Base-by-base conservation (phyloP, 2,797 vertebrate genomes). In the Muscicapa striata region DNA sequence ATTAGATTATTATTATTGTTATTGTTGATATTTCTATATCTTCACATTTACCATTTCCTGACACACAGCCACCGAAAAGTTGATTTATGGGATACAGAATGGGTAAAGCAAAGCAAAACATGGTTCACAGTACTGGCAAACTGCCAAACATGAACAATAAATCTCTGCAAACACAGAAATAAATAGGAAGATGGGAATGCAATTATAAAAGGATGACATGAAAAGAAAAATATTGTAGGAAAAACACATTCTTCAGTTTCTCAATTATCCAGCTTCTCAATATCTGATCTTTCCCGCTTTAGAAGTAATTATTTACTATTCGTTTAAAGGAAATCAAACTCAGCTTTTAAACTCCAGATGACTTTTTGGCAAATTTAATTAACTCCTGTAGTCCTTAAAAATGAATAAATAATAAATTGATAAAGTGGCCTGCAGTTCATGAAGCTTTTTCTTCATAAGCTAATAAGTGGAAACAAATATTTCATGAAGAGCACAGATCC, bases 121-220 rank as follows among this genome's bases (percentile, higher is more conserved):
- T 41, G 49, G 41, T 72, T 93, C 36, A 48, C 34, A 72, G 59
- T 51, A 40, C 68, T 97, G 95, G 94, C 94, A 86, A 59, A 43
- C 59, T 87, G 94, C 92, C 89, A 95, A 89, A 94, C 43, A 69
- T 78, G 66, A 90, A 87, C 78, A 94, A 89, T 91, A 94, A 95
- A 87, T 89, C 87, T 94, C 84, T 96, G 92, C 90, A 96, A 95
- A 95, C 66, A 93, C 69, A 55, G 82, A 89, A 89, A 84, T 81
- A 97, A 95, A 92, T 78, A 94, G 78, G 61, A 59, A 91, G 68
- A 93, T 85, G 68, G 70, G 29, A 95, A 95, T 81, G 87, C 51
- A 97, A 87, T 92, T 95, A 96, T 66, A 62, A 86, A 92, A 92
- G 34, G 21, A 78, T 21, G 38, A 63, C 23, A 92, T 55, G 43